Conservation (phyloP, 2,797 vertebrate genomes). For the Dermochelys coriacea region DNA sequence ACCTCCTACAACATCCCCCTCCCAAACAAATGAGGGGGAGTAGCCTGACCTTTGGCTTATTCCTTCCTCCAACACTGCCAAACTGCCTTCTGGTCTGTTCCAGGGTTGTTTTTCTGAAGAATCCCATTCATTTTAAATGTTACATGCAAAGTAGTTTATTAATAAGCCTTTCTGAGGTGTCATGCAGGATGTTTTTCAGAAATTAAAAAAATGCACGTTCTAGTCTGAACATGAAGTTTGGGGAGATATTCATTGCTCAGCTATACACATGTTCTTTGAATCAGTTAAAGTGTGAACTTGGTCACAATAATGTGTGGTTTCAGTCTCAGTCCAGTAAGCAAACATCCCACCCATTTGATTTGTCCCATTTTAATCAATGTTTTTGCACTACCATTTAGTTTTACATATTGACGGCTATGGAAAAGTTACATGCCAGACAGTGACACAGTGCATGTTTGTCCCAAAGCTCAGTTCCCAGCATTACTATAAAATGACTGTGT, state of each 20-base stretch:
- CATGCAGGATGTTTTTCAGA: neutral
- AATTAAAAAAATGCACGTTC: neutral
- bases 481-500: neutral
- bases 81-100: conserved; percentile 47
- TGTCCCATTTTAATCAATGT: neutral
- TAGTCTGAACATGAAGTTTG: neutral
- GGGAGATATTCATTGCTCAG: neutral
- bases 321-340: neutral
- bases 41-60: neutral
- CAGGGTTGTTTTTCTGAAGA: neutral
- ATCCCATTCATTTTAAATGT: conserved; percentile 52
- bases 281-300: neutral
- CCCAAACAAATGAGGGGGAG: neutral
- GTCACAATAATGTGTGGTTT: neutral
- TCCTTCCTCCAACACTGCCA: neutral
- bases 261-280: neutral
- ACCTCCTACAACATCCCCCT: neutral
- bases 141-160: conserved; percentile 7
- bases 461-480: neutral
- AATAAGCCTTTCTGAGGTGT: neutral
- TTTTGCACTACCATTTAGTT: neutral
- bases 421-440: neutral
- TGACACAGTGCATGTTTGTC: neutral
- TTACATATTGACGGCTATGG: neutral
- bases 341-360: neutral